phyloP scores from a whole-genome alignment of 2,113 vertebrate genomes.

The Silurus meridionalis region DNA sequence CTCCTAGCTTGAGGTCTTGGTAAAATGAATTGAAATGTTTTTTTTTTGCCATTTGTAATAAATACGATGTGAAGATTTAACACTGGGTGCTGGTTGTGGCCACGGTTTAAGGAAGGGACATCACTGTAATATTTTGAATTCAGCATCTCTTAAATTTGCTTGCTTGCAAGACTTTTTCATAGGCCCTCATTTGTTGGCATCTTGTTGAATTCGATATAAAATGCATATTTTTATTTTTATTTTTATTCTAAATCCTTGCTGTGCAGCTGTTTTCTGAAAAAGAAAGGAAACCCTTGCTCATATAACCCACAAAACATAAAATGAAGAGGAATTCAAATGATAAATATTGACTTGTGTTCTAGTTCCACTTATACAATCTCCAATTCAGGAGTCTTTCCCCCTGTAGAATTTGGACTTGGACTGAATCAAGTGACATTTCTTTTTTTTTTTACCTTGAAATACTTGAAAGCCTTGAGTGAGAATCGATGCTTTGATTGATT shows the following conservation, averaged over 20 bases:
- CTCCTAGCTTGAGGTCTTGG: not conserved
- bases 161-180: not conserved
- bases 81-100: not conserved
- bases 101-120: not conserved
- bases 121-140: not conserved
- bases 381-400: not conserved
- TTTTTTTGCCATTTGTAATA: not conserved
- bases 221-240: not conserved
- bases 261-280: not conserved
- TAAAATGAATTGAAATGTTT: too few species aligned
- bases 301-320: not conserved
- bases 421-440: not conserved
- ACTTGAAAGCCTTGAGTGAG: not conserved
- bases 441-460: conserved; percentile 25
- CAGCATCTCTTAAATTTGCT: not conserved
- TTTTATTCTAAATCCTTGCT: not conserved
- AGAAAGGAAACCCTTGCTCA: not conserved
- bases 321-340: not conserved
- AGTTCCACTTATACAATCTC: not conserved
- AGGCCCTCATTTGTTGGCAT: not conserved
- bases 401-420: not conserved
- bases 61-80: not conserved
- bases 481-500: conserved; percentile 17
- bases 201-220: not conserved
- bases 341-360: not conserved